Evolutionary conservation across 2,797 vertebrate species (phyloP).

Genomic region (Syngnathus acus): DNA sequence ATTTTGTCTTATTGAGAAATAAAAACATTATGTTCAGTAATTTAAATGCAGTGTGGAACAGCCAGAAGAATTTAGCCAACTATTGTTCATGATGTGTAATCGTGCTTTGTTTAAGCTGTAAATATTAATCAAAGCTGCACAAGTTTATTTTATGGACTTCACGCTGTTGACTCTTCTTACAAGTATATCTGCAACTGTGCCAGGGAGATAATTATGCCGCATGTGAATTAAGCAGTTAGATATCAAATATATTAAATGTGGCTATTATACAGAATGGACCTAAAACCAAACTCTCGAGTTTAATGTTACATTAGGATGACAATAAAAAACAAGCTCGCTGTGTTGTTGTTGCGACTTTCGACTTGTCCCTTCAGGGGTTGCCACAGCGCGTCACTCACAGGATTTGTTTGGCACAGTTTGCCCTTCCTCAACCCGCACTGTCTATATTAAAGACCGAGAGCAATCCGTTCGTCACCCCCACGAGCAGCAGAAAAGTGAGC

Average conservation of each 20-base stretch:
- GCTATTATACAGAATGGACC: neutral
- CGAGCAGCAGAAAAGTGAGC: neutral
- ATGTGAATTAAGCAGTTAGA: neutral
- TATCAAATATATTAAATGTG: conserved; percentile 1
- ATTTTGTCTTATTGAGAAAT: conserved; percentile 20
- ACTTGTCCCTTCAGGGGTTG: conserved; percentile 1
- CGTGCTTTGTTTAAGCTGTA: conserved; percentile 58
- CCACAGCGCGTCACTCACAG: neutral
- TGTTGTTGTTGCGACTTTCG: neutral
- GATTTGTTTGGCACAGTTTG: neutral
- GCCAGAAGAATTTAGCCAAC: conserved; percentile 63
- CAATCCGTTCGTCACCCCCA: neutral
- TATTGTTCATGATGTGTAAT: conserved; percentile 65
- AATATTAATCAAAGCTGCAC: conserved; percentile 66
- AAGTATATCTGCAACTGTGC: neutral
- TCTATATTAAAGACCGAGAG: neutral
- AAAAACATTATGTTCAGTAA: conserved; percentile 62
- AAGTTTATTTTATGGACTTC: conserved; percentile 40
- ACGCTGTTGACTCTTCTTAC: conserved; percentile 30
- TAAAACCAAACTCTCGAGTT: neutral
- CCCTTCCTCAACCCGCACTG: neutral
- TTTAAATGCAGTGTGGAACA: conserved; percentile 62
- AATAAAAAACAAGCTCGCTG: neutral
- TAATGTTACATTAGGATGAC: neutral
- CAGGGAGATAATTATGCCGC: neutral